These are phyloP conservation scores for Pemphredon lugubris DNA, from an alignment of 2,888 invertebrate species.

Conservation along the genomic window DNA sequence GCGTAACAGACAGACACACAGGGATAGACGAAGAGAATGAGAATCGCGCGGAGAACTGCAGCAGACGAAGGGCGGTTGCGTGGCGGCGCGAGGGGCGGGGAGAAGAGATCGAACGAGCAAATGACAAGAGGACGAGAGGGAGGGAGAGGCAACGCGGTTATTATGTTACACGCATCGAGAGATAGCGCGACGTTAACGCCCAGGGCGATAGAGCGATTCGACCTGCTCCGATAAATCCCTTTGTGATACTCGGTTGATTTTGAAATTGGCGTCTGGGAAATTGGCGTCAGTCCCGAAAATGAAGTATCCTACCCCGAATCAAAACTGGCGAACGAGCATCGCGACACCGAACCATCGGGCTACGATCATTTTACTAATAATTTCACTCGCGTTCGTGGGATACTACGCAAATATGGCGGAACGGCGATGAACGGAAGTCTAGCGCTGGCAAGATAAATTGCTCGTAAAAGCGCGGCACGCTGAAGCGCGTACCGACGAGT, in stretches of 20 bases:
- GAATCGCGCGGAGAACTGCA: slow-evolving; percentile 56
- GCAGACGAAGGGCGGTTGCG: slow-evolving; percentile 32
- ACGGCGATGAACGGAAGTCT: slow-evolving; percentile 42
- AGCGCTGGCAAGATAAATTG: slow-evolving; percentile 49
- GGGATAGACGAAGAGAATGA: slow-evolving; percentile 43
- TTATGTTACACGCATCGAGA: slow-evolving; percentile 73
- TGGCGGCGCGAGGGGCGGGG: slow-evolving; percentile 30
- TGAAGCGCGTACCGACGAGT: slow-evolving; percentile 8
- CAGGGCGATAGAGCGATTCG: slow-evolving; percentile 71
- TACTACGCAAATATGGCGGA: slow-evolving; percentile 41
- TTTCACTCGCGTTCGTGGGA: slow-evolving; percentile 59
- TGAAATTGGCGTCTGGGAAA: slow-evolving; percentile 72
- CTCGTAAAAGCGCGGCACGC: slow-evolving; percentile 42
- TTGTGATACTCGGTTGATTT: slow-evolving; percentile 77
- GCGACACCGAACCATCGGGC: slow-evolving; percentile 38
- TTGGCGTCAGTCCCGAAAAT: slow-evolving; percentile 74
- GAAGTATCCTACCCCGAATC: slow-evolving; percentile 71
- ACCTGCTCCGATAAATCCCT: slow-evolving; percentile 72
- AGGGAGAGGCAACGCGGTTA: slow-evolving; percentile 72
- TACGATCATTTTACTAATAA: slow-evolving; percentile 62
- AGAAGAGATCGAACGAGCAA: slow-evolving; percentile 25
- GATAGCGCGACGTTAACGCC: slow-evolving; percentile 74
- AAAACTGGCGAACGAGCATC: slow-evolving; percentile 55
- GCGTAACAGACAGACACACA: slow-evolving; percentile 63
- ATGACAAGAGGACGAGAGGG: slow-evolving; percentile 46